phyloP scores from a whole-genome alignment of 2,113 vertebrate genomes.

The Corythoichthys intestinalis region DNA sequence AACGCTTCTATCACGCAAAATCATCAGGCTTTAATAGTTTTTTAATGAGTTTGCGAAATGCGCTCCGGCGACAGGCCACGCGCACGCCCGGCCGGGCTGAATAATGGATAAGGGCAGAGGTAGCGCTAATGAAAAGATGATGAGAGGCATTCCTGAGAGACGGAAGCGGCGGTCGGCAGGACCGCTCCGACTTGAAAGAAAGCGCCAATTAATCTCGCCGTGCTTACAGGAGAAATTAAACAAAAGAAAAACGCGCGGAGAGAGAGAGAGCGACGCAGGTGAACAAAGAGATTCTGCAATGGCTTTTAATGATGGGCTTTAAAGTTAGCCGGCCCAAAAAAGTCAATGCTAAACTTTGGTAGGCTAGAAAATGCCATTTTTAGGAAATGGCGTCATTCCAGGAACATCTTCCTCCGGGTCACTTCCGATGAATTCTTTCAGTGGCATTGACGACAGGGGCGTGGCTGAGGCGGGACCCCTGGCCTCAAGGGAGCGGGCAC shows the following conservation, averaged over 20 bases:
- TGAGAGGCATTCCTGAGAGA: slow-evolving; percentile 66
- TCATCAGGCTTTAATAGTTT: slow-evolving; percentile 67
- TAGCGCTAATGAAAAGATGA: slow-evolving; percentile 74
- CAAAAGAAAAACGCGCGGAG: slow-evolving; percentile 34
- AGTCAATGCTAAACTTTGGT: background rate
- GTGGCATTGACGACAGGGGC: no score
- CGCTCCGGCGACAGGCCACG: slow-evolving; percentile 67
- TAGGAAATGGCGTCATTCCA: no score
- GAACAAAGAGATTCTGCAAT: slow-evolving; percentile 39
- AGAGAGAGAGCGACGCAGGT: slow-evolving; percentile 4
- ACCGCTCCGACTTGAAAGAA: slow-evolving; percentile 55
- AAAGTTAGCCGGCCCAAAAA: slow-evolving; percentile 8
- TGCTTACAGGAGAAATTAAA: slow-evolving; percentile 61
- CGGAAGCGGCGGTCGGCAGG: slow-evolving; percentile 26
- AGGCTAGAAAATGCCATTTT: background rate
- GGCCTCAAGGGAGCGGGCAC: no score
- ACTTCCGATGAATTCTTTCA: no score
- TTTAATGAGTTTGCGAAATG: slow-evolving; percentile 76
- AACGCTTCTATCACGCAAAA: slow-evolving; percentile 55
- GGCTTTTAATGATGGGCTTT: slow-evolving; percentile 34
- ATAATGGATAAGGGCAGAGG: slow-evolving; percentile 71
- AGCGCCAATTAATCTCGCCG: slow-evolving; percentile 69
- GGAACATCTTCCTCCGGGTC: no score
- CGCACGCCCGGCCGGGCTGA: slow-evolving; percentile 64
- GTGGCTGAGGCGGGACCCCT: no score